These are phyloP conservation scores for Hemistola chrysoprasaria DNA, from an alignment of 2,888 invertebrate species.

Conservation along the genomic window DNA sequence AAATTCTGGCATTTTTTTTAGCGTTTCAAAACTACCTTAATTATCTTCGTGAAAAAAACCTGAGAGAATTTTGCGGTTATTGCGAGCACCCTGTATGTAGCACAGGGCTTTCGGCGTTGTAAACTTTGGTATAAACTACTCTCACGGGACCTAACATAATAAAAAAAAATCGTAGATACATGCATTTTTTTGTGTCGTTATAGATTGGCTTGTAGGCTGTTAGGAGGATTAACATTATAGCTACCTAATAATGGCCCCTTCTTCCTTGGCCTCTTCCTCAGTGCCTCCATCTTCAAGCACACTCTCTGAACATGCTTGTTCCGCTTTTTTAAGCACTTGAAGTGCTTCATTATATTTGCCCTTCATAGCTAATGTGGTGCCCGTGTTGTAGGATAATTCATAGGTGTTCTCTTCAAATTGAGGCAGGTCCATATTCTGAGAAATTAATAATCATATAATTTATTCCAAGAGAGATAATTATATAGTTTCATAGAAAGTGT, in stretches of 20 bases:
- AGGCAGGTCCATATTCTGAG: conserved; percentile 59
- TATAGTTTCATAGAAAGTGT: no score
- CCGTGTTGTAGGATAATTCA: conserved; percentile 95
- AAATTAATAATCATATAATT: background rate
- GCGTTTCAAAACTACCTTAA: no score
- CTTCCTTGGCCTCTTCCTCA: conserved; percentile 97
- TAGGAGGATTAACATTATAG: background rate
- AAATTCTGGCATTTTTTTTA: no score
- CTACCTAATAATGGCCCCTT: conserved; percentile 93
- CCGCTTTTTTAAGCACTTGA: conserved; percentile 90
- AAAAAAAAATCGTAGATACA: no score
- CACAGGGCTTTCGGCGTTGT: no score
- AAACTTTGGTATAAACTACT: no score
- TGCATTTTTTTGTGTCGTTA: no score
- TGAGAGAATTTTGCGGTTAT: no score
- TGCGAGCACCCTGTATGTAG: no score
- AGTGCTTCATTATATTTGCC: conserved; percentile 90
- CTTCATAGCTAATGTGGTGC: conserved; percentile 89
- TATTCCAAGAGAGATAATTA: no score
- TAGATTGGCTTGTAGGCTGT: background rate
- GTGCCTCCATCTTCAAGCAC: conserved; percentile 94
- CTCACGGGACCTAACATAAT: no score
- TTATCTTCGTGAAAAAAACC: no score
- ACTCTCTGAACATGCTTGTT: conserved; percentile 91
- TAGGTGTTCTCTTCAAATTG: conserved; percentile 85